Evolutionary conservation across 2,113 vertebrate species (phyloP).

Genomic region (Cavia aperea): DNA sequence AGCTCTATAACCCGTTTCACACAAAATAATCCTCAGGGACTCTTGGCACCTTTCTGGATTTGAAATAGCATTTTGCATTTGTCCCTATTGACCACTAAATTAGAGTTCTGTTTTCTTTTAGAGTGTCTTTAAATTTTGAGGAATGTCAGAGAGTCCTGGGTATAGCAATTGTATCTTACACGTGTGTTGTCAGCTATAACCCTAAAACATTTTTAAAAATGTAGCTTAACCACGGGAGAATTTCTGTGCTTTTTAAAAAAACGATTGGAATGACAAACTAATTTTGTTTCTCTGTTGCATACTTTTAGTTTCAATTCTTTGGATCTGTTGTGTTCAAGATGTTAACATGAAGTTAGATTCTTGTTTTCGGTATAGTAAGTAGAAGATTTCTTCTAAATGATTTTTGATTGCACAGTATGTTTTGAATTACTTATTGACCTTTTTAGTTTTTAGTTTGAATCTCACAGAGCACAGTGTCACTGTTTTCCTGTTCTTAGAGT

Average conservation of each 20-base stretch:
- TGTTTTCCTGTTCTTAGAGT: not conserved
- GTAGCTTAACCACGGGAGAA: not conserved
- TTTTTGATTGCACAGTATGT: slow-evolving; percentile 20
- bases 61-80: slow-evolving; percentile 24
- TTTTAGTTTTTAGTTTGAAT: slow-evolving; percentile 30
- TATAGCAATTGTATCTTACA: slow-evolving; percentile 6
- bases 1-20: not conserved
- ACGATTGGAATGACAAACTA: not conserved
- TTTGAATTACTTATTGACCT: slow-evolving; percentile 39
- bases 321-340: not conserved
- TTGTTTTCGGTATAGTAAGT: slow-evolving; percentile 1
- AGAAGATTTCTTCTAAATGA: slow-evolving; percentile 28
- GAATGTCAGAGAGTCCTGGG: not conserved
- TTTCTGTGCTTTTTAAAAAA: not conserved
- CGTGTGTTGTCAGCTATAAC: not conserved
- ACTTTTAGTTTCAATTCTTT: slow-evolving; percentile 35
- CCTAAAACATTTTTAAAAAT: not conserved
- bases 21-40: not conserved
- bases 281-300: slow-evolving; percentile 18
- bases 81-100: not conserved
- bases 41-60: slow-evolving; percentile 1
- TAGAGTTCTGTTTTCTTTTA: not conserved
- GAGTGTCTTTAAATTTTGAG: slow-evolving; percentile 28
- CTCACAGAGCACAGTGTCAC: not conserved
- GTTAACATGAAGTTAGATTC: not conserved